Conservation (phyloP, 2,113 vertebrate species). For the Gallinago media region DNA sequence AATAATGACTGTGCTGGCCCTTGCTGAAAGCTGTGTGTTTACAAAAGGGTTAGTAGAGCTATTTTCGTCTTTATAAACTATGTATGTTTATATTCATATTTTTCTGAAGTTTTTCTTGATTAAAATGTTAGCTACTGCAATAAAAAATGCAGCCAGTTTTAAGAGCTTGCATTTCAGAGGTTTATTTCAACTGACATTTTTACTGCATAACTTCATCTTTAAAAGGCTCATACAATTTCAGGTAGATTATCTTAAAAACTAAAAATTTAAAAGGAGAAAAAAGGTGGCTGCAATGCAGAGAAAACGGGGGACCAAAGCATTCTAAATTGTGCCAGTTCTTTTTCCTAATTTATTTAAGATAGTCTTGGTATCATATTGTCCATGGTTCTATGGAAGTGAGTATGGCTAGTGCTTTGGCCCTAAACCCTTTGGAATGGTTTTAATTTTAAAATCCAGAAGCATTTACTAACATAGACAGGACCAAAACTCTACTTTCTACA, state of each 20-base stretch:
- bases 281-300: not conserved
- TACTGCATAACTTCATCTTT: not conserved
- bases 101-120: slow-evolving; percentile 68
- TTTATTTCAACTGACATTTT: not conserved
- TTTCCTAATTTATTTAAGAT: not conserved
- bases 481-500: not conserved
- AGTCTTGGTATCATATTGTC: not conserved
- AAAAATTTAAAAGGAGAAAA: not conserved
- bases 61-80: slow-evolving; percentile 77
- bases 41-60: slow-evolving; percentile 72
- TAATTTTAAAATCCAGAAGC: not conserved
- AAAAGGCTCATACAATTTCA: not conserved
- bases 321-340: not conserved
- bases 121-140: slow-evolving; percentile 59
- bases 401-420: not conserved
- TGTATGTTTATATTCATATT: slow-evolving; percentile 63
- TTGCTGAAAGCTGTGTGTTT: slow-evolving; percentile 75
- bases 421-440: not conserved
- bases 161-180: not conserved
- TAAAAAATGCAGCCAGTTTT: not conserved
- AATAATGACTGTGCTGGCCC: slow-evolving; percentile 55
- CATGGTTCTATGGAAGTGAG: not conserved
- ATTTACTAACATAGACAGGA: not conserved
- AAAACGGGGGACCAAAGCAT: not conserved
- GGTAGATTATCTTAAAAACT: not conserved